phyloP scores from a whole-genome alignment of 2,797 vertebrate genomes.

The Miichthys miiuy region DNA sequence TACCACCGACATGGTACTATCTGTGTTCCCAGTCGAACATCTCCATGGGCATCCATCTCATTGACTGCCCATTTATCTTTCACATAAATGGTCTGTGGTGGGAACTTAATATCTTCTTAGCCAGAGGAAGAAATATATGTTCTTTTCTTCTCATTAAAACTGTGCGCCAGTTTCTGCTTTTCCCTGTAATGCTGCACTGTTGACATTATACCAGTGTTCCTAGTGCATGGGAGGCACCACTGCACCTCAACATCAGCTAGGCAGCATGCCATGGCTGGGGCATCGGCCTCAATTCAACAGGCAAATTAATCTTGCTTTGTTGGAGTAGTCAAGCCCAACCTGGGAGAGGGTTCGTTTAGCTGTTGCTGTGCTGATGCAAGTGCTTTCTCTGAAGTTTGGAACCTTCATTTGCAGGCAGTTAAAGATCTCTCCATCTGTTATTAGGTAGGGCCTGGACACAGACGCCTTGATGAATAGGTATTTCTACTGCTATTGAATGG shows the following conservation, averaged over 20 bases:
- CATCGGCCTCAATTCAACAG: constrained; percentile 83
- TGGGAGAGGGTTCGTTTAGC: constrained; percentile 72
- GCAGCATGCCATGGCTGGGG: constrained; percentile 74
- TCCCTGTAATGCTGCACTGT: constrained; percentile 37
- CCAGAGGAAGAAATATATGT: constrained; percentile 9
- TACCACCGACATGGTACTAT: constrained; percentile 14
- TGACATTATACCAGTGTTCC: constrained; percentile 61
- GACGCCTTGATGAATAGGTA: constrained; percentile 82
- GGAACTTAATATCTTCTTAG: background rate
- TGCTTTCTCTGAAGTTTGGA: constrained; percentile 80
- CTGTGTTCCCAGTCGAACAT: constrained; percentile 2
- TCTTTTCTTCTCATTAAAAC: constrained; percentile 37
- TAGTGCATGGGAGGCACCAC: constrained; percentile 65
- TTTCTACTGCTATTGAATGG: constrained; percentile 77
- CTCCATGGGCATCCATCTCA: constrained; percentile 5
- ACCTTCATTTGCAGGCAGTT: constrained; percentile 83
- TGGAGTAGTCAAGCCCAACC: constrained; percentile 81
- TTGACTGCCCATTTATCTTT: constrained; percentile 19
- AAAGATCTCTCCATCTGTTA: constrained; percentile 83
- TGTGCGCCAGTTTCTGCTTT: constrained; percentile 32
- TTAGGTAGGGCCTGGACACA: constrained; percentile 62
- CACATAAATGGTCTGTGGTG: constrained; percentile 13
- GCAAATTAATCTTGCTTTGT: constrained; percentile 90
- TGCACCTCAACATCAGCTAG: constrained; percentile 71
- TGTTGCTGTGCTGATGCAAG: constrained; percentile 83